Conservation (phyloP, 2,113 vertebrate species). For the Erythrocercus mccallii region DNA sequence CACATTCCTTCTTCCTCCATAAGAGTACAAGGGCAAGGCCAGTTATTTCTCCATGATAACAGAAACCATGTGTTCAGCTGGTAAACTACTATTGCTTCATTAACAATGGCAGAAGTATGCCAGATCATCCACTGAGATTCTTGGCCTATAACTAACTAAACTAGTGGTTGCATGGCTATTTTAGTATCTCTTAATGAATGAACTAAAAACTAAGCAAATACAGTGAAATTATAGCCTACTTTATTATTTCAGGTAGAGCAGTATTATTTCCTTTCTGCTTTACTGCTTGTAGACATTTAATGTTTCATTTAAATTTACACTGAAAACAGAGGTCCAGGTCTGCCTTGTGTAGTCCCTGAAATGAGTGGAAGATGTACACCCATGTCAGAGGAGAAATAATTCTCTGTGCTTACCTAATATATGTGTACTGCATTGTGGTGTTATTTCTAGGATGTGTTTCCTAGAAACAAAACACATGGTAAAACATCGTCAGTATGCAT, state of each 20-base stretch:
- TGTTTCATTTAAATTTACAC: neutral
- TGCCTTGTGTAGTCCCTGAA: neutral
- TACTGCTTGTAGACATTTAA: neutral
- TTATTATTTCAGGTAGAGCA: neutral
- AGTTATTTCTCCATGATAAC: neutral
- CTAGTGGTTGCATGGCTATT: neutral
- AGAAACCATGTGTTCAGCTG: neutral
- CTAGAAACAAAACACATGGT: neutral
- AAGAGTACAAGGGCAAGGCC: neutral
- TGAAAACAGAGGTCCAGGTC: neutral
- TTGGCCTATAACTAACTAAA: neutral
- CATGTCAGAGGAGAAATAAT: neutral
- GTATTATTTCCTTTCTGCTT: neutral
- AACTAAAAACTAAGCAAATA: neutral
- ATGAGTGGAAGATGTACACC: neutral
- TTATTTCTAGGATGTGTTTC: neutral
- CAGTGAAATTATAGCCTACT: neutral
- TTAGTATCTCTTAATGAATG: neutral
- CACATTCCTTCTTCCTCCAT: neutral
- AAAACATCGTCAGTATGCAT: neutral
- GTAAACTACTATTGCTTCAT: neutral
- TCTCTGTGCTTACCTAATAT: neutral
- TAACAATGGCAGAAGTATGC: neutral
- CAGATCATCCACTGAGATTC: neutral
- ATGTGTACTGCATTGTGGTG: neutral